Evolutionary conservation across 92 coral and sea anemone species (phyloP), one percentile per base, ranked within the genome.

Genomic region (Bergia puertoricense): DNA sequence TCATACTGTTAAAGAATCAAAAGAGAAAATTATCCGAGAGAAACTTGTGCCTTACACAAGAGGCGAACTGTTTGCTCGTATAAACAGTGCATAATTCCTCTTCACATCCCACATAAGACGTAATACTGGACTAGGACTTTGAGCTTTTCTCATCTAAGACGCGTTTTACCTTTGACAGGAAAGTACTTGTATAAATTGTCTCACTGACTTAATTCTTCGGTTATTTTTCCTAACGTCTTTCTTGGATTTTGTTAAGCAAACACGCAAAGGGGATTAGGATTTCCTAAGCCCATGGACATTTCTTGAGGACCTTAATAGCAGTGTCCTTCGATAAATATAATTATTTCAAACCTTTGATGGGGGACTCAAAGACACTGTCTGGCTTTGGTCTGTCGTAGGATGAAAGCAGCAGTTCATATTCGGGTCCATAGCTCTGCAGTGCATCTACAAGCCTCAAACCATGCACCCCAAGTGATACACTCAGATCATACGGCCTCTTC

Each of bases 391-490:
- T 86, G 48, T 93, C 88, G 42, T 94, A 96, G 3, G 98, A 97
- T 22, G 99, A 95, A 54, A 97, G 89, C 42, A 97, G 77, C n/a
- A 97, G 91, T 62, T 97, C 96, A 86, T 92, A 97, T 42, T 97
- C 96, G 4, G 97, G 96, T 9, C 99, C 99, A 89, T 94, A 97
- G 42, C 91, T 90, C 90, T 97, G 99, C 56, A 95, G 87, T 67
- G 96, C 98, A 68, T 97, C 99, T 23, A 97, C 96, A 59, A 97
- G 94, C 71, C 92, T 93, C 43, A 97, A 85, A 6, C 96, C 96
- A 86, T 93, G 98, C 54, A 97, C 97, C 84, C 92, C 92, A 46
- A 97, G 89, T 42, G 98, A 97, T 50, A 90, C 88, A 38, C 94
- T 85, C 41, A 90, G 88, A 79, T 97, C 99, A 75, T 92, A 97